A percentile compares a stretch with the other conserved stretches of the same genome.
Evolutionary conservation across 1,140 invertebrate species (phyloP).

Genomic region (Centruroides sculpturatus): DNA sequence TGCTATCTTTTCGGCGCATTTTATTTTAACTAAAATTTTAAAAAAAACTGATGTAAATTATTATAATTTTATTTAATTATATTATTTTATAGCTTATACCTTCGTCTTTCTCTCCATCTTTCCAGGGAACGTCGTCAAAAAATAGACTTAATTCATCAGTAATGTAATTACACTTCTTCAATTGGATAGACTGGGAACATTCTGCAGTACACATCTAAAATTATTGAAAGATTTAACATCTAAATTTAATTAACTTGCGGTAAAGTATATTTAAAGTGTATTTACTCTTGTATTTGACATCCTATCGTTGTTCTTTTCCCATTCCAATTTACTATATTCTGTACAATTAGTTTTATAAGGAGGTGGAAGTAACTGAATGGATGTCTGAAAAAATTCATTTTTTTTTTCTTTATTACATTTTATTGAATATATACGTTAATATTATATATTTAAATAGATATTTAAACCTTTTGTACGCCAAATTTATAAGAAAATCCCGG

Average conservation of each 20-base stretch:
- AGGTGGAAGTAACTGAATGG: conserved; percentile 6
- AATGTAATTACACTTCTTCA: conserved; percentile 11
- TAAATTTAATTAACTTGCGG: too few relatives aligned
- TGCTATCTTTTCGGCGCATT: conserved; percentile 7
- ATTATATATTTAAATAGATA: not conserved
- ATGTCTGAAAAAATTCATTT: conserved; percentile 5
- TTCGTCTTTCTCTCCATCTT: too few relatives aligned
- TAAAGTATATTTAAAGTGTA: too few relatives aligned
- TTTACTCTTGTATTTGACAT: too few relatives aligned
- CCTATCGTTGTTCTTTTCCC: not conserved
- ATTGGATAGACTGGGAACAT: conserved; percentile 9
- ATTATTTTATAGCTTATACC: too few relatives aligned
- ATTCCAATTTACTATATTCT: conserved; percentile 5
- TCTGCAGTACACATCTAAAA: conserved; percentile 11
- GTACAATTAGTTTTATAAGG: conserved; percentile 11
- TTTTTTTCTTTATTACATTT: too few relatives aligned
- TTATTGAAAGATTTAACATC: too few relatives aligned
- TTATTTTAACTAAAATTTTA: conserved; percentile 4
- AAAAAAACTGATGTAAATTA: too few relatives aligned
- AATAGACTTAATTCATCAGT: conserved; percentile 7
- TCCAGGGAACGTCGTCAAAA: conserved; percentile 12
- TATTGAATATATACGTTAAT: too few relatives aligned
- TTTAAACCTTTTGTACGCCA: conserved; percentile 4
- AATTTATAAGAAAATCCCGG: conserved; percentile 10
- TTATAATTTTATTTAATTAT: too few relatives aligned